Evolutionary conservation across 2,113 vertebrate species (phyloP), one percentile per base, ranked within the genome.

Genomic region (Oryzias woworae): DNA sequence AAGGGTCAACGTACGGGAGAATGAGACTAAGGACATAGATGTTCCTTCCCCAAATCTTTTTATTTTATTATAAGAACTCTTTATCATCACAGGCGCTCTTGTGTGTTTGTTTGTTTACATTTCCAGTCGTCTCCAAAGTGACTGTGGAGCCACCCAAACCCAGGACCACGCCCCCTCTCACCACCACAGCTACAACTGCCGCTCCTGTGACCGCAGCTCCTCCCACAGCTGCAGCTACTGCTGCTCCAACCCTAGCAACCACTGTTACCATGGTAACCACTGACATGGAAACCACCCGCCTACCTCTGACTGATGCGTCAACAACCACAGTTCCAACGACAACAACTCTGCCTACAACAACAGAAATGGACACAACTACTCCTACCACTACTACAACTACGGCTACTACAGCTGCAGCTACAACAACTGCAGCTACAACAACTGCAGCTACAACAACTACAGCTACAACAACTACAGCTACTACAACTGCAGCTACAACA

Each of bases 71-170:
- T 36, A 8, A 10, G 8, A 17, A 5, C n/a, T 55, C 2, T 22
- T 22, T 14, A 1, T 36, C 7, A 4, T 6, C 52, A 36, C 3
- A 1, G 1, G 5, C 20, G 6, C 14, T 0, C 5, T 0, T 48
- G 6, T 24, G 1, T n/a, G 14, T 31, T 46, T 59, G 14, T 36
- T 20, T 20, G 31, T 61, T 69, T 53, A 74, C 51, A 10, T 26
- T 51, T 59, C 75, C 75, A 92, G 92, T 82, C 81, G 81, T 92
- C 62, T 82, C 88, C 51, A 90, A 69, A 84, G 90, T 93, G 66
- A 84, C 62, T 22, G 56, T 93, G 77, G 90, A 92, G 53, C 91
- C 91, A 20, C 87, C 80, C n/a, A 83, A 64, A 46, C 92, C 89
- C 22, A 70, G 31, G 50, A 69, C 77, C 46, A 53, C 69, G 45